These are phyloP conservation scores for Isurus oxyrinchus DNA, from an alignment of 2,113 vertebrate species.

Conservation along the genomic window DNA sequence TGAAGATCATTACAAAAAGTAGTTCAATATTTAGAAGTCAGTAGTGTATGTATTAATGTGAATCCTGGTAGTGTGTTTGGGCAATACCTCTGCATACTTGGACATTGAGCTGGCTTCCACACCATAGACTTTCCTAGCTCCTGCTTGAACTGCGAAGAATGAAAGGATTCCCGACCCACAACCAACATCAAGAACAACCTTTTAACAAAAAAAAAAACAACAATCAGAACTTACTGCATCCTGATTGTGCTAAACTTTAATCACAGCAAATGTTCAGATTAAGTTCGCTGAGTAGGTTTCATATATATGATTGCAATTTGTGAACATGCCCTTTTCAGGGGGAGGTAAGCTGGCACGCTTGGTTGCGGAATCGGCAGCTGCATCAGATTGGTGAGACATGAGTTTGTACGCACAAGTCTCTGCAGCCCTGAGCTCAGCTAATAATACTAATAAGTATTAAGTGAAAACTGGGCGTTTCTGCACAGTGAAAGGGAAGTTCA, in stretches of 20 bases:
- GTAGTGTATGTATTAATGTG: neutral
- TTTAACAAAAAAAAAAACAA: slow-evolving; percentile 38
- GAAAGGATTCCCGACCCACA: slow-evolving; percentile 69
- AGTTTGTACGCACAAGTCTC: neutral
- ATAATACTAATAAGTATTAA: neutral
- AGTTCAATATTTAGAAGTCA: neutral
- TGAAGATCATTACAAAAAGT: neutral
- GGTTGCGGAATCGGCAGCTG: neutral
- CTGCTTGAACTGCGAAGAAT: slow-evolving; percentile 67
- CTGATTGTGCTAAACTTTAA: neutral
- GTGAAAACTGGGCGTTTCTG: neutral
- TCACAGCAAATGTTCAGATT: neutral
- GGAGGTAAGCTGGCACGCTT: too few species aligned
- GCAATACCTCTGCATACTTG: slow-evolving; percentile 56
- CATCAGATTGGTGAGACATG: neutral
- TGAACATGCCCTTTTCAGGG: neutral
- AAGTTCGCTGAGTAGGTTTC: neutral
- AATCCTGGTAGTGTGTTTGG: neutral
- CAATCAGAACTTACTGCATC: too few species aligned
- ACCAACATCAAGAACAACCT: slow-evolving; percentile 70
- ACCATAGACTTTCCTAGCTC: slow-evolving; percentile 63
- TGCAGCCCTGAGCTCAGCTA: neutral
- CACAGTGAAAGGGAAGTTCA: neutral
- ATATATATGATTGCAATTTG: neutral
- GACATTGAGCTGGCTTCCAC: slow-evolving; percentile 61